Percentiles rank a stretch among this genome's conserved stretches.
Evolutionary conservation across 2,113 vertebrate genomes (phyloP).

Genomic region (Onychostoma macrolepis): DNA sequence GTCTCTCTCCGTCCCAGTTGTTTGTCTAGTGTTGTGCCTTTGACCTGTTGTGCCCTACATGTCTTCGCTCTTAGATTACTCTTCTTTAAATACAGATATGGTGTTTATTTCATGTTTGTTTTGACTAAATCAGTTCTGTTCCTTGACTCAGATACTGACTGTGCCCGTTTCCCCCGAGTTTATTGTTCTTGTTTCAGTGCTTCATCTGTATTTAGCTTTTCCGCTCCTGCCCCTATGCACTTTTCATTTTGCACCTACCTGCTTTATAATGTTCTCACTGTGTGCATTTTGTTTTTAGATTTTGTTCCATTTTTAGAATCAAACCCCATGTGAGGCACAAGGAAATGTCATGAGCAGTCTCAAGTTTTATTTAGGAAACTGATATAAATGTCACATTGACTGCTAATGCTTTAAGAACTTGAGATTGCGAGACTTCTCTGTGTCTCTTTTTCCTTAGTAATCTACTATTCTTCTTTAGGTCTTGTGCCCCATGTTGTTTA

Average conservation of each 20-base stretch:
- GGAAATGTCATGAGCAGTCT: slow-evolving; percentile 20
- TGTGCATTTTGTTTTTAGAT: slow-evolving; percentile 7
- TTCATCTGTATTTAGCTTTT: slow-evolving; percentile 2
- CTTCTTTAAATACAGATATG: background rate
- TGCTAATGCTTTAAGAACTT: background rate
- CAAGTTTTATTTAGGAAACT: slow-evolving; percentile 31
- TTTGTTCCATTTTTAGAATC: slow-evolving; percentile 22
- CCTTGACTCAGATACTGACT: slow-evolving; percentile 19
- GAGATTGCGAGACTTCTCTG: background rate
- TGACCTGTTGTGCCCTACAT: slow-evolving; percentile 71
- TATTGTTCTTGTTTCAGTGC: slow-evolving; percentile 21
- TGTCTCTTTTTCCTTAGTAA: background rate
- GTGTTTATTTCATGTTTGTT: background rate
- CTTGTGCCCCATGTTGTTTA: slow-evolving; percentile 15
- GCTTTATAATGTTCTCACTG: slow-evolving; percentile 39
- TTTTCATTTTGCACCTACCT: slow-evolving; percentile 39
- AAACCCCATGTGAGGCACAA: background rate
- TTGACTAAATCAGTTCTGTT: slow-evolving; percentile 12
- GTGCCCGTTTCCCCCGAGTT: background rate
- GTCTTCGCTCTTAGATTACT: background rate
- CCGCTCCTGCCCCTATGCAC: slow-evolving; percentile 13
- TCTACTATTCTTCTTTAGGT: background rate
- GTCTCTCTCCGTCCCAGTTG: slow-evolving; percentile 43
- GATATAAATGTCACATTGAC: slow-evolving; percentile 15
- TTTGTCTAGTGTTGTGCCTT: slow-evolving; percentile 77